A percentile compares a stretch with the other conserved stretches of the same genome.
Evolutionary conservation across 2,113 vertebrate genomes (phyloP).

Genomic region (human): DNA sequence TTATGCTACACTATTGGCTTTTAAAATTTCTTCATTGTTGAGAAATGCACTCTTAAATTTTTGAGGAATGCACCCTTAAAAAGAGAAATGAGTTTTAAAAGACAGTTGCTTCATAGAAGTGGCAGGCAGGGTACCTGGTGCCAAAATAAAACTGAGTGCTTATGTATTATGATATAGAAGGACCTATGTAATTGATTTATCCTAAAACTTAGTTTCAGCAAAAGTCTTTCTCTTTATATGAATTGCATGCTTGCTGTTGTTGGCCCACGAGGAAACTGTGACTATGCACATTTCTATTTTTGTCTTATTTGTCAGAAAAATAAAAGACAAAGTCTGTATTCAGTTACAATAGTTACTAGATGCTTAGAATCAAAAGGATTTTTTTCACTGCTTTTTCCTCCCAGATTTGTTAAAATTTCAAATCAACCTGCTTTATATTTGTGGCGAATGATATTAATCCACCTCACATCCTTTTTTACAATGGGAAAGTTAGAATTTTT

Average conservation of each 20-base stretch:
- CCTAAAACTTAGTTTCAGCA: not conserved
- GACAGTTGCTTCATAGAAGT: not conserved
- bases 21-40: not conserved
- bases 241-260: not conserved
- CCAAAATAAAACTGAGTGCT: not conserved
- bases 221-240: not conserved
- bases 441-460: not conserved
- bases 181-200: not conserved
- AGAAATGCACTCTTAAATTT: too few species aligned
- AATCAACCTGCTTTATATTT: constrained; percentile 11
- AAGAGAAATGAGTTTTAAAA: constrained; percentile 1
- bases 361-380: not conserved
- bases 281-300: not conserved
- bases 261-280: not conserved
- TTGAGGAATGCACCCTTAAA: not conserved
- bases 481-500: not conserved
- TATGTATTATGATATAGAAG: not conserved
- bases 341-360: not conserved
- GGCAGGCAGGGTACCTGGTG: not conserved
- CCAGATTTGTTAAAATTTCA: not conserved
- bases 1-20: not conserved
- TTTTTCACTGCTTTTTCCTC: not conserved
- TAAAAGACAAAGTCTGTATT: not conserved
- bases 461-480: not conserved
- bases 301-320: constrained; percentile 27